phyloP scores from a whole-genome alignment of 2,113 vertebrate species.

The Toxotes chatareus region DNA sequence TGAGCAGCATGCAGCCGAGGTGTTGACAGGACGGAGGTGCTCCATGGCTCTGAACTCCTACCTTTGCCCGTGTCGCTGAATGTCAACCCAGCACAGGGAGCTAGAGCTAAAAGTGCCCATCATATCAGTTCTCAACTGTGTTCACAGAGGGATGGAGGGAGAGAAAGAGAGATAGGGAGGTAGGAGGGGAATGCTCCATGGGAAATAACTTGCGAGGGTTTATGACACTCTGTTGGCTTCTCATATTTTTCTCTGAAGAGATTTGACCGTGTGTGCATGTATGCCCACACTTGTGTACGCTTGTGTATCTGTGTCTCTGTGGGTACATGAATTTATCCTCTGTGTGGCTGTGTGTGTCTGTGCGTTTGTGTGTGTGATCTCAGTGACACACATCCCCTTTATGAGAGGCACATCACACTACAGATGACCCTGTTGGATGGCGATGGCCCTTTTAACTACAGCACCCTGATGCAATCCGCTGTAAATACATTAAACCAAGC shows the following conservation, averaged over 20 bases:
- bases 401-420: constrained; percentile 69
- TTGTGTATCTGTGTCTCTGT: constrained; percentile 29
- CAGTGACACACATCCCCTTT: constrained; percentile 50
- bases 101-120: constrained; percentile 44
- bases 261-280: constrained; percentile 34
- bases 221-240: constrained; percentile 41
- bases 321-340: constrained; percentile 28
- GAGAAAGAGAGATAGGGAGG: constrained; percentile 3
- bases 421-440: constrained; percentile 72
- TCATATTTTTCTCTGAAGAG: constrained; percentile 38
- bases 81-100: constrained; percentile 47
- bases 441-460: constrained; percentile 69
- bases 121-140: constrained; percentile 35
- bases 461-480: constrained; percentile 73
- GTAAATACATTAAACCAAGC: constrained; percentile 79
- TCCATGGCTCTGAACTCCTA: constrained; percentile 28
- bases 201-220: constrained; percentile 36
- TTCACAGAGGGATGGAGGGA: constrained; percentile 32
- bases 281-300: constrained; percentile 9
- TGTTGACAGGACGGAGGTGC: constrained; percentile 52
- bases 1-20: constrained; percentile 36
- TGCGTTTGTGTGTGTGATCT: constrained; percentile 40
- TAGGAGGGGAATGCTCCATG: constrained; percentile 19
- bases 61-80: constrained; percentile 37
- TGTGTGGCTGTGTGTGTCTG: constrained; percentile 9